These are phyloP conservation scores for Delichon dasypus DNA, from an alignment of 2,797 vertebrate genomes.

Conservation along the genomic window DNA sequence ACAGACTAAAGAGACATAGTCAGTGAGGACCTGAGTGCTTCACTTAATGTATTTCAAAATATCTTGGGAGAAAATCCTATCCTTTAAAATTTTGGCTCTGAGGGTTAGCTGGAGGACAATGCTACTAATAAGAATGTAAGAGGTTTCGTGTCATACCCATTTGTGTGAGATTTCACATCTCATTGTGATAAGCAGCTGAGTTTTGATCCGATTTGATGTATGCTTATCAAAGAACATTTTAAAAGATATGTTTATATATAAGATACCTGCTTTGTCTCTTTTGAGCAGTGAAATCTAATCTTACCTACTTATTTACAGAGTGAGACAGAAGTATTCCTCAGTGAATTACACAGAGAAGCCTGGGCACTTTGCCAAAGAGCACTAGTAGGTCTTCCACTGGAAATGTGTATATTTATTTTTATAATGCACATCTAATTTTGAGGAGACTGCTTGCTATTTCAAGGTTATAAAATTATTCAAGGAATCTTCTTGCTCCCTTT, in stretches of 20 bases:
- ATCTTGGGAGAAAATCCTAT: conserved; percentile 37
- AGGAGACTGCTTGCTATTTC: neutral
- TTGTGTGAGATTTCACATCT: conserved; percentile 30
- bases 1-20: neutral
- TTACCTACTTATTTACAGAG: conserved; percentile 6
- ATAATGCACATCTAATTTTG: neutral
- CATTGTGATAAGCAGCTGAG: neutral
- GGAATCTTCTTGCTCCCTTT: neutral
- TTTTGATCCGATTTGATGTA: neutral
- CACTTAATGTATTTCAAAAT: conserved; percentile 23
- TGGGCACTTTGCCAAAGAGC: neutral
- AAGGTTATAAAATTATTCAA: neutral
- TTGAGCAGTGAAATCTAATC: conserved; percentile 17
- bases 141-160: neutral
- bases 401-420: neutral
- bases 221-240: conserved; percentile 8
- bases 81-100: conserved; percentile 16
- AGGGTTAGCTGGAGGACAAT: neutral
- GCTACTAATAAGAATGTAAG: neutral
- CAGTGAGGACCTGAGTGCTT: neutral
- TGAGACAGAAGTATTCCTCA: conserved; percentile 13
- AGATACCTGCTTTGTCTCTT: conserved; percentile 11
- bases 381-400: neutral
- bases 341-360: neutral
- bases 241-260: conserved; percentile 15